Conservation (phyloP, 2,888 invertebrate species). For the Leucophenga maculata region DNA sequence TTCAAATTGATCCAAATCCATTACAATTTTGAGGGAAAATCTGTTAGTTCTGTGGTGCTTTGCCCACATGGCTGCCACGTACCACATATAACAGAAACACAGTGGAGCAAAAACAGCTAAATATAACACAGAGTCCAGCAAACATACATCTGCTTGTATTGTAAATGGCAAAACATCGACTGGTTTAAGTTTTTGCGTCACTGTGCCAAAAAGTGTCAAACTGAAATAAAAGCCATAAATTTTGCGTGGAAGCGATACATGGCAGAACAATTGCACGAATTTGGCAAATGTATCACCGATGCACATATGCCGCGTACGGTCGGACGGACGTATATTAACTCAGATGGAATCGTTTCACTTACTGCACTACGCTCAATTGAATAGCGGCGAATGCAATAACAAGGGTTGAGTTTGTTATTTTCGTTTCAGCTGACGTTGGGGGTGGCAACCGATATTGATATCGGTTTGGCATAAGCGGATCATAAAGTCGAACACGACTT, state of each 20-base stretch:
- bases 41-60: neutral
- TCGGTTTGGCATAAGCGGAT: conserved; percentile 51
- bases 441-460: conserved; percentile 28
- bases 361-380: conserved; percentile 1
- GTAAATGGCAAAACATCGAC: no score
- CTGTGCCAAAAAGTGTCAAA: conserved; percentile 54
- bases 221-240: conserved; percentile 67
- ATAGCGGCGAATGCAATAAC: neutral
- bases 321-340: no score
- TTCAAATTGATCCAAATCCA: neutral
- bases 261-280: neutral
- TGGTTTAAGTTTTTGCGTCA: neutral
- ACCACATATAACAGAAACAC: neutral
- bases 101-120: no score
- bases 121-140: neutral
- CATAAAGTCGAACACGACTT: conserved; percentile 47
- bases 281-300: conserved; percentile 28
- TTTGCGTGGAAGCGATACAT: conserved; percentile 46
- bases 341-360: neutral
- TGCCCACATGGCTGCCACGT: neutral
- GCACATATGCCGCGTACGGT: conserved; percentile 52
- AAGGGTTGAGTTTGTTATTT: conserved; percentile 37
- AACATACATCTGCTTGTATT: neutral
- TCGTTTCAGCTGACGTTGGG: neutral
- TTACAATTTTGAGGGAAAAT: conserved; percentile 3